A percentile compares a stretch with the other conserved stretches of the same genome.
Evolutionary conservation across 1,140 invertebrate genomes (phyloP).

Genomic region (Lepidostoma basale): DNA sequence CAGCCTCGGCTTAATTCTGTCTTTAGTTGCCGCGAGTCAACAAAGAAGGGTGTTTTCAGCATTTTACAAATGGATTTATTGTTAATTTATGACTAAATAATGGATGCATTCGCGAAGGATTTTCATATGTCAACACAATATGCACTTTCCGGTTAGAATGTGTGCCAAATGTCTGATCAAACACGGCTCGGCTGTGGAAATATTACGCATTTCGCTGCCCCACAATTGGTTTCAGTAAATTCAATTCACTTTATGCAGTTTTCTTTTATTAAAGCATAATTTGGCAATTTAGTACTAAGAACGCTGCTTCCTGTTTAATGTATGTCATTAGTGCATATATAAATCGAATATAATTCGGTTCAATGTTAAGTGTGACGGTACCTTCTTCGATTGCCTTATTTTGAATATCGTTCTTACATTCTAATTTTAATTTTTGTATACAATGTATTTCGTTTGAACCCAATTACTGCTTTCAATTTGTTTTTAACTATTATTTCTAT

Average conservation of each 20-base stretch:
- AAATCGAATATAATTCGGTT: too few species aligned
- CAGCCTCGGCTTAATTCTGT: constrained; percentile 12
- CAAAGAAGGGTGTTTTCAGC: background rate
- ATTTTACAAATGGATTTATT: constrained; percentile 14
- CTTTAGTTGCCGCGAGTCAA: background rate
- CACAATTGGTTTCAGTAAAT: background rate
- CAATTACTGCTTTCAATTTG: too few species aligned
- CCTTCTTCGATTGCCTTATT: too few species aligned
- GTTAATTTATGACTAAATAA: constrained; percentile 7
- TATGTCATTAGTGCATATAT: too few species aligned
- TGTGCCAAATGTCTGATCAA: constrained; percentile 40
- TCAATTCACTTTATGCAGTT: constrained; percentile 12
- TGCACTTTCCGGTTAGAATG: constrained; percentile 40
- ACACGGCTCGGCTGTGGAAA: constrained; percentile 4
- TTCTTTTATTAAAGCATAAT: background rate
- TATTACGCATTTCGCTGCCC: constrained; percentile 1
- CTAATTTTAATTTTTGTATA: too few species aligned
- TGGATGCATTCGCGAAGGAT: constrained; percentile 30
- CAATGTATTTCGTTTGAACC: too few species aligned
- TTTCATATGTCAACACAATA: constrained; percentile 41
- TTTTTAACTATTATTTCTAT: too few species aligned
- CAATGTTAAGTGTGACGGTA: too few species aligned
- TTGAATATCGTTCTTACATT: too few species aligned
- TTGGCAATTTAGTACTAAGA: background rate
- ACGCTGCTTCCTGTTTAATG: too few species aligned